These are phyloP conservation scores for Sandelia bainsii DNA, from an alignment of 2,797 vertebrate genomes.

Conservation along the genomic window DNA sequence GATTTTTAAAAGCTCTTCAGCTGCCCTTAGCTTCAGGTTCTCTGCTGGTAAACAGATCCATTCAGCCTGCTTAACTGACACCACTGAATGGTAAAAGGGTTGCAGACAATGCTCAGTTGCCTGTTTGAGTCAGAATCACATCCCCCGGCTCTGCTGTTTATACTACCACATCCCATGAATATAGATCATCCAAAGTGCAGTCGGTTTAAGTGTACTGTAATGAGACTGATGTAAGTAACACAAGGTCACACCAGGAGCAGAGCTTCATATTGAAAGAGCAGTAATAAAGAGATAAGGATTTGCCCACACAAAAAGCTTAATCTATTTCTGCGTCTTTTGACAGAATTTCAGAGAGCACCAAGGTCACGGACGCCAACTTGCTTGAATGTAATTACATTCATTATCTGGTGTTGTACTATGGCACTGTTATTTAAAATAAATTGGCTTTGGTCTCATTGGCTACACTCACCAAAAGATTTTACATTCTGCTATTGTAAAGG, in stretches of 20 bases:
- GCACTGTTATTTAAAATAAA: slow-evolving; percentile 75
- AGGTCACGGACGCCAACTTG: slow-evolving; percentile 74
- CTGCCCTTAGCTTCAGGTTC: slow-evolving; percentile 45
- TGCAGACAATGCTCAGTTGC: slow-evolving; percentile 43
- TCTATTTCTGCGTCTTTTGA: slow-evolving; percentile 74
- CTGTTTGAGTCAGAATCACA: slow-evolving; percentile 39
- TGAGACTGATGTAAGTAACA: slow-evolving; percentile 69
- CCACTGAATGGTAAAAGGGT: slow-evolving; percentile 27
- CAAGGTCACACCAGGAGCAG: slow-evolving; percentile 70
- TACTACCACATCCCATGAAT: slow-evolving; percentile 59
- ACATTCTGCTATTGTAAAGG: slow-evolving; percentile 59
- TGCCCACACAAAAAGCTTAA: slow-evolving; percentile 72
- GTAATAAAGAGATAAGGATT: slow-evolving; percentile 74
- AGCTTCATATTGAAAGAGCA: slow-evolving; percentile 63
- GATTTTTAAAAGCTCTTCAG: slow-evolving; percentile 54
- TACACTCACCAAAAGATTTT: slow-evolving; percentile 46
- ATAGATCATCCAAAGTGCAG: slow-evolving; percentile 55
- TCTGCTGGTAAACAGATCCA: slow-evolving; percentile 48
- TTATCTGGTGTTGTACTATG: slow-evolving; percentile 74
- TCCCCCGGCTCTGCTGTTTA: slow-evolving; percentile 46
- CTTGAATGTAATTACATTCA: slow-evolving; percentile 76
- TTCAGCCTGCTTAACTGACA: slow-evolving; percentile 52
- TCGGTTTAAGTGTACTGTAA: slow-evolving; percentile 60
- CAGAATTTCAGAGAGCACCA: slow-evolving; percentile 69
- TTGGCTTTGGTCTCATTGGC: slow-evolving; percentile 67